Percentiles rank a stretch among this genome's conserved stretches.
These are phyloP conservation scores for Siphonodentalium dalli DNA, from an alignment of 2,888 invertebrate genomes.

Conservation along the genomic window DNA sequence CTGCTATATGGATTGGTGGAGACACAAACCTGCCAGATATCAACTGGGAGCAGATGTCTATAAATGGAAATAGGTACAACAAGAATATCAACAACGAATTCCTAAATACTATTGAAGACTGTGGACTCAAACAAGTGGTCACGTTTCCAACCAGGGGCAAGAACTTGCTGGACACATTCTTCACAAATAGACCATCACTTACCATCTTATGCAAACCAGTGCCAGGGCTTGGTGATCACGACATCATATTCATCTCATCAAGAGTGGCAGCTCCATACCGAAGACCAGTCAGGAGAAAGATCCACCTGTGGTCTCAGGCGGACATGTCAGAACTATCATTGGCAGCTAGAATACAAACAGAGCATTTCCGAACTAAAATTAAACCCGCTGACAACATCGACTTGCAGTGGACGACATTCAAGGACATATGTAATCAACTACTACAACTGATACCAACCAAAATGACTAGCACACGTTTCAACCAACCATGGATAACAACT, in stretches of 20 bases:
- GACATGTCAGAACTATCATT: no score
- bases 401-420: no score
- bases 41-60: conserved; percentile 6
- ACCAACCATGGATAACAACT: no score
- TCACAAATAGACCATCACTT: conserved; percentile 8
- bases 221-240: conserved; percentile 17
- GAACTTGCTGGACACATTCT: conserved; percentile 12
- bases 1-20: conserved; percentile 5
- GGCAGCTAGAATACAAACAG: no score
- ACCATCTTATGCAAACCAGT: conserved; percentile 1
- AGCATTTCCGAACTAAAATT: no score
- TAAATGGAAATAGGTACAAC: conserved; percentile 2
- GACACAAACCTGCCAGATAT: conserved; percentile 15
- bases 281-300: no score
- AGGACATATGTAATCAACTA: no score
- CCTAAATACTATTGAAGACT: conserved; percentile 8
- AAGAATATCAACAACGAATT: conserved; percentile 12
- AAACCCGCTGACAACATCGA: no score
- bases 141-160: conserved; percentile 10
- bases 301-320: no score
- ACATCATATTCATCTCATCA: conserved; percentile 8
- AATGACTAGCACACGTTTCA: no score
- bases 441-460: no score
- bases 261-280: no score
- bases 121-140: conserved; percentile 13